These are phyloP conservation scores for Chymomyza caudatula DNA, from an alignment of 2,888 invertebrate species.

Conservation along the genomic window DNA sequence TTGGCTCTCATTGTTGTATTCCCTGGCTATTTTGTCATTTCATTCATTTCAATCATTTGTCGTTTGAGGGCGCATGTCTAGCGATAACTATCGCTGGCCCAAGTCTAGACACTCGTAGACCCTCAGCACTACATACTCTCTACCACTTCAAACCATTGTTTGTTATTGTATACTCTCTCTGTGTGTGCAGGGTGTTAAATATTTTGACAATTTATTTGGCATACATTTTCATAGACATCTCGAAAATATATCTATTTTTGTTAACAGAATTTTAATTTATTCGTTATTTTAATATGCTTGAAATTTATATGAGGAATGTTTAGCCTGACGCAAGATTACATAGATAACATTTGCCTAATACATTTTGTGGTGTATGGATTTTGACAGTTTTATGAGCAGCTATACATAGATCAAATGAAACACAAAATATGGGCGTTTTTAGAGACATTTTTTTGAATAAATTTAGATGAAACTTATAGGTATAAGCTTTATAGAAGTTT, in stretches of 20 bases:
- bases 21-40: conserved; percentile 39
- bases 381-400: neutral
- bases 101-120: neutral
- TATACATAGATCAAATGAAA: neutral
- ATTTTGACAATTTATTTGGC: conserved; percentile 50
- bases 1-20: conserved; percentile 16
- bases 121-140: no score
- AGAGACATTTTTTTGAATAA: neutral
- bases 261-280: neutral
- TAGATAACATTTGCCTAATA: neutral
- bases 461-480: no score
- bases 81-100: conserved; percentile 28
- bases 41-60: conserved; percentile 48
- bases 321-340: neutral
- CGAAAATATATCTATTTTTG: neutral
- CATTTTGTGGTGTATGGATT: neutral
- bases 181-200: conserved; percentile 24
- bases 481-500: no score
- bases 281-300: neutral
- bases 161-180: conserved; percentile 14
- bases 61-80: conserved; percentile 3
- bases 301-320: neutral
- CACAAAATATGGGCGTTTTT: neutral
- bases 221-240: conserved; percentile 23
- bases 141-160: conserved; percentile 6